Evolutionary conservation across 2,888 invertebrate species (phyloP).

Genomic region (Apocheima hispidaria): DNA sequence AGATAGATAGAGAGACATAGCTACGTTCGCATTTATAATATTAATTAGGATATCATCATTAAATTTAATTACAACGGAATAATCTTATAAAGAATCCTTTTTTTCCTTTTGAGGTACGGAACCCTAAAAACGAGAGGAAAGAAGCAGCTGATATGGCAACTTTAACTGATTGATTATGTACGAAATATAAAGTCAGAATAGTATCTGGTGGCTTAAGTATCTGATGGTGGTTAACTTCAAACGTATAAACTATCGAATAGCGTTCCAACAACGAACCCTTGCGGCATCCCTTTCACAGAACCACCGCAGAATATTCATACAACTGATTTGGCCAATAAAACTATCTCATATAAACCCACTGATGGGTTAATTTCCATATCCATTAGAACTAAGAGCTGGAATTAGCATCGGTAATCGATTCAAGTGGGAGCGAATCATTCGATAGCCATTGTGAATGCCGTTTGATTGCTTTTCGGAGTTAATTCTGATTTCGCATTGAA

Average conservation of each 20-base stretch:
- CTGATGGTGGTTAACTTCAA: not conserved
- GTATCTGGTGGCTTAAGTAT: too few relatives aligned
- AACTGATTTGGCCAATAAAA: slow-evolving; percentile 51
- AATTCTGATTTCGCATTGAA: slow-evolving; percentile 53
- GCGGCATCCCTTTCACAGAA: slow-evolving; percentile 42
- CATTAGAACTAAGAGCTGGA: slow-evolving; percentile 74
- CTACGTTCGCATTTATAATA: too few relatives aligned
- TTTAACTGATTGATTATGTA: not conserved
- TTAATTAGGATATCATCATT: too few relatives aligned
- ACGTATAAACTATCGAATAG: slow-evolving; percentile 42
- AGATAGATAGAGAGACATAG: too few relatives aligned
- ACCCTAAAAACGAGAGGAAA: too few relatives aligned
- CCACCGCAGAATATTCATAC: slow-evolving; percentile 40
- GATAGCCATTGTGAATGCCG: slow-evolving; percentile 68
- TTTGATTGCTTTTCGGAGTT: slow-evolving; percentile 66
- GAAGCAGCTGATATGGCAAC: too few relatives aligned
- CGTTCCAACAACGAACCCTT: slow-evolving; percentile 43
- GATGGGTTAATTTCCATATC: slow-evolving; percentile 73
- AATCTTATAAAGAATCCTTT: too few relatives aligned
- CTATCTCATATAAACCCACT: slow-evolving; percentile 60
- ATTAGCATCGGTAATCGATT: slow-evolving; percentile 74
- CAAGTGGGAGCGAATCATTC: slow-evolving; percentile 60
- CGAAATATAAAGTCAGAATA: not conserved
- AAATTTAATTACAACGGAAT: too few relatives aligned
- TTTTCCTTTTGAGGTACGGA: too few relatives aligned